These are phyloP conservation scores for Xestobium rufovillosum DNA, from an alignment of 2,888 invertebrate genomes.

Conservation along the genomic window DNA sequence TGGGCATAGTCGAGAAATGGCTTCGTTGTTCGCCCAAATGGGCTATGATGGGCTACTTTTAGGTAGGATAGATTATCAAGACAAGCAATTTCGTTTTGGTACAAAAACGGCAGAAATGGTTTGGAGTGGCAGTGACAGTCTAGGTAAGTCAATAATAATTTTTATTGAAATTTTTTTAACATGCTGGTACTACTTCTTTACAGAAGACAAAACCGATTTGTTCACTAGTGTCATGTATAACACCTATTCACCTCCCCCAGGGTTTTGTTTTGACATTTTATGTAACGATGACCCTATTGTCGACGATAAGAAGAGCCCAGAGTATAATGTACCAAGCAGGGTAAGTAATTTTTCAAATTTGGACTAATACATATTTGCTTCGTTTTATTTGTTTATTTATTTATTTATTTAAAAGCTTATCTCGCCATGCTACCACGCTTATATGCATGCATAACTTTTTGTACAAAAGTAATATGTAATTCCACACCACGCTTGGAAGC, in stretches of 20 bases:
- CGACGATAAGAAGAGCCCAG: conserved; percentile 70
- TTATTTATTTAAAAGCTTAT: no score
- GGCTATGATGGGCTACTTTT: conserved; percentile 85
- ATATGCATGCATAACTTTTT: no score
- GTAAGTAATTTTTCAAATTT: conserved; percentile 3
- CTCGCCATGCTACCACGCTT: no score
- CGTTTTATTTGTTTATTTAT: no score
- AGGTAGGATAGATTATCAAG: conserved; percentile 81
- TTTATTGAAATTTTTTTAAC: conserved; percentile 4
- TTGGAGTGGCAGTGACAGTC: conserved; percentile 68
- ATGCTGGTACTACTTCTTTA: conserved; percentile 16
- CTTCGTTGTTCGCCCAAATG: conserved; percentile 71
- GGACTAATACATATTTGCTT: no score
- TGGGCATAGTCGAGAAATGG: conserved; percentile 82
- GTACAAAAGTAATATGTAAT: no score
- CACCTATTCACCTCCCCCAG: conserved; percentile 75
- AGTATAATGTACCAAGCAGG: conserved; percentile 58
- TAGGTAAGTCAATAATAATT: conserved; percentile 46
- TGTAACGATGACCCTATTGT: conserved; percentile 81
- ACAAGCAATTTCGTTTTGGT: conserved; percentile 56
- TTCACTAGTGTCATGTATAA: conserved; percentile 82
- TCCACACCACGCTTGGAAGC: no score
- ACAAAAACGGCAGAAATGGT: conserved; percentile 70
- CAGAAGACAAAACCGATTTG: conserved; percentile 58
- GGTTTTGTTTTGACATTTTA: conserved; percentile 88